Percentiles rank a stretch among this genome's conserved stretches.
Evolutionary conservation across 1,140 invertebrate genomes (phyloP).

Genomic region (Lepidurus apus): DNA sequence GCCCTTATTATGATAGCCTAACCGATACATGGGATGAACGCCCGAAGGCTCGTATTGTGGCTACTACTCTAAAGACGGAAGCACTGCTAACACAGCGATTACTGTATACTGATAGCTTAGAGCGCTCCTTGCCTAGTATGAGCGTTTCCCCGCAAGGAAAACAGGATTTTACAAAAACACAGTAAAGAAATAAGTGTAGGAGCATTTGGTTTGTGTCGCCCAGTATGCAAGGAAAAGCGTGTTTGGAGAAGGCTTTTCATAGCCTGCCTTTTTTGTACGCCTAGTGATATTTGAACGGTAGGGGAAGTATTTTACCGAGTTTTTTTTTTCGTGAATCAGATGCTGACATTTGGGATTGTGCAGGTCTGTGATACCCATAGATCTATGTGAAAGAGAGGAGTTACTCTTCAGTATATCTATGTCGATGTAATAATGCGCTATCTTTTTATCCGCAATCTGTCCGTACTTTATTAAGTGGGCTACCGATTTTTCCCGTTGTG

Average conservation of each 20-base stretch:
- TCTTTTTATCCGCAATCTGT: not conserved
- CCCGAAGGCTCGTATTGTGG: constrained; percentile 7
- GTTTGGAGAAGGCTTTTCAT: not conserved
- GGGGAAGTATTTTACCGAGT: not conserved
- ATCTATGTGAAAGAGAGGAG: constrained; percentile 19
- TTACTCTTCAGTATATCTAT: constrained; percentile 14
- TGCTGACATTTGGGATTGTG: constrained; percentile 14
- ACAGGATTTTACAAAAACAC: not conserved
- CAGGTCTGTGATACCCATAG: constrained; percentile 21
- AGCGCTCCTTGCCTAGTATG: constrained; percentile 31
- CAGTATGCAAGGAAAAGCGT: not conserved
- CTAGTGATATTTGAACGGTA: constrained; percentile 10
- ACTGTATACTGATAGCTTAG: constrained; percentile 28
- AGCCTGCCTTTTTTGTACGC: not conserved
- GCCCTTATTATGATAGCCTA: constrained; percentile 19
- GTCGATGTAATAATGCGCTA: not conserved
- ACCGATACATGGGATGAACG: constrained; percentile 13
- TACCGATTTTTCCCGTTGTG: not conserved
- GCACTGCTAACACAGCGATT: not conserved
- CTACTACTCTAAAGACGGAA: constrained; percentile 5
- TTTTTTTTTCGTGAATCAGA: not conserved
- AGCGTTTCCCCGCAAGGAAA: constrained; percentile 23
- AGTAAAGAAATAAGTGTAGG: not conserved
- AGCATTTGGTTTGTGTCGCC: not conserved
- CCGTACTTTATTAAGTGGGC: not conserved